Base-by-base conservation (phyloP, 2,888 invertebrate genomes). In the Anaspis maculata region DNA sequence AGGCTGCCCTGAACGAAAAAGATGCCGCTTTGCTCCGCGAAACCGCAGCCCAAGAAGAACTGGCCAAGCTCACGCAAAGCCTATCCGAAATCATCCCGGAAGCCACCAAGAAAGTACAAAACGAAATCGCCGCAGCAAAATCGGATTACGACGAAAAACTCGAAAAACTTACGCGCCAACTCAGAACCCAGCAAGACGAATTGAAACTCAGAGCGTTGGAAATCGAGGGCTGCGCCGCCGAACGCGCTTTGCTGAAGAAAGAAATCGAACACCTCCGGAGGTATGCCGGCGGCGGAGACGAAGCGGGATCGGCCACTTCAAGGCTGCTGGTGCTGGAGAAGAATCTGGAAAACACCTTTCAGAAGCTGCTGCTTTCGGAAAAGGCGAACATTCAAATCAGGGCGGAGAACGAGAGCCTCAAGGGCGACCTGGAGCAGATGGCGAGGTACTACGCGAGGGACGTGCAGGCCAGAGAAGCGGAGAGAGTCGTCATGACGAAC, bases 141-240 rank as follows among this genome's bases (percentile, higher is more conserved):
- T 66, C 71, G 2, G 71, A 70, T 41, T 76, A 75, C 45, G 71
- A 73, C 15, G 72, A 72, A 29, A 78, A 76, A 54, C 57, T 74
- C 9, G 64, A 74, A 27, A 72, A 71, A 27, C 70, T 77, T 64
- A 49, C 71, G 10, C 52, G 65, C 6, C 75, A 78, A 42, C 70
- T 79, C 7, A 70, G 70, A 45, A 69, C 69, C 42, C 49, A 74
- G 10, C 74, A 77, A 46, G 55, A 70, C 0, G 75, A 79, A 46
- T 52, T 78, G 19, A 69, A 72, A 12, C 69, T 73, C 37, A 78
- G 77, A 47, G 68, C 68, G 14, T 54, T 69, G 5, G 52, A 74
- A 32, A 44, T 75, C 1, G 76, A 77, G 44, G 72, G 71, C 54
- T 57, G 65, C 1, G 44, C 66, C 46, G 72, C 72, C 38, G 75